Evolutionary conservation across 2,113 vertebrate genomes (phyloP).

Genomic region (Lucifuga dentata): DNA sequence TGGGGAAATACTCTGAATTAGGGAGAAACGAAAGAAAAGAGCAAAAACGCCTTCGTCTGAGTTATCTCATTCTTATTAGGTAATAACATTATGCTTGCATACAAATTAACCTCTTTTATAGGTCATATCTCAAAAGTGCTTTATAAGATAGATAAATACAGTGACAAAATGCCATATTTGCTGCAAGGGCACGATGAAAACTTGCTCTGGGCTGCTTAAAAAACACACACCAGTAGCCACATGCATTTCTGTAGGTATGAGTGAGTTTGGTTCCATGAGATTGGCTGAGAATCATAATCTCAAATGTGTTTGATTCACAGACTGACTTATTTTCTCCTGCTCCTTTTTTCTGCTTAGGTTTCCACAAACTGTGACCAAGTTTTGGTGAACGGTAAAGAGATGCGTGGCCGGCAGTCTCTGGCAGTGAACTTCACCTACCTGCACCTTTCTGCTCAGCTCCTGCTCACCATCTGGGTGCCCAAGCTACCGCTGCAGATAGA

Average conservation of each 20-base stretch:
- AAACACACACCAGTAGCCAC: conserved; percentile 3
- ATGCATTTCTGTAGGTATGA: conserved; percentile 11
- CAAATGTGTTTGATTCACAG: neutral
- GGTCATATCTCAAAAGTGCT: conserved; percentile 24
- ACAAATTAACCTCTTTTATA: conserved; percentile 47
- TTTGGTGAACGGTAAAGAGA: conserved; percentile 95
- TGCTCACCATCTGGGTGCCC: conserved; percentile 92
- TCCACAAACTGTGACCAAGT: conserved; percentile 90
- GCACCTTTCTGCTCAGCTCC: conserved; percentile 90
- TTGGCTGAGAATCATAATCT: no score
- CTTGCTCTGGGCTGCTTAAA: conserved; percentile 19
- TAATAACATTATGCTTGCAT: conserved; percentile 4
- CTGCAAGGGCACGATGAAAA: conserved; percentile 21
- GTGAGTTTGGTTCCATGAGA: no score
- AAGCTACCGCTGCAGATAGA: conserved; percentile 95
- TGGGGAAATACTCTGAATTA: no score
- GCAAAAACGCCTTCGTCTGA: no score
- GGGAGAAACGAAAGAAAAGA: no score
- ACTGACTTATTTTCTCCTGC: neutral
- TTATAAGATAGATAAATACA: conserved; percentile 22
- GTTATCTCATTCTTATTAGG: no score
- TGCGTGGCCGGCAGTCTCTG: conserved; percentile 90
- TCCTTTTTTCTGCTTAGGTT: conserved; percentile 79
- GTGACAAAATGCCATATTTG: conserved; percentile 21
- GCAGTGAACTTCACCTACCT: conserved; percentile 94